phyloP scores from a whole-genome alignment of 2,888 invertebrate species.

The Heliconius ismenius region DNA sequence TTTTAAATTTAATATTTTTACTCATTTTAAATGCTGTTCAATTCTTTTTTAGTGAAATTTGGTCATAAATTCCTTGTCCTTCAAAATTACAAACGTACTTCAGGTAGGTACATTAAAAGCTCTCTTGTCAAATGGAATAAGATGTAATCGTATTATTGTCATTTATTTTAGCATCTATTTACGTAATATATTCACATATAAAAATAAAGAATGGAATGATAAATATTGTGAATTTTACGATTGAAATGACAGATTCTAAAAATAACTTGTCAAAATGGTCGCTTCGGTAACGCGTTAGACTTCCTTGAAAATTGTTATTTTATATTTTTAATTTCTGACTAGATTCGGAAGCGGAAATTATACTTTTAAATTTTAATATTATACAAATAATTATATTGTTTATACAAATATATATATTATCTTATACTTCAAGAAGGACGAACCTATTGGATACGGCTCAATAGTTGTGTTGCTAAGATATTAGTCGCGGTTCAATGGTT shows the following conservation, averaged over 20 bases:
- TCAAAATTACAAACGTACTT: too few species aligned
- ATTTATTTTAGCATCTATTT: too few species aligned
- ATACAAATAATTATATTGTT: neutral
- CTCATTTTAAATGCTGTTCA: too few species aligned
- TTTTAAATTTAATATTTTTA: too few species aligned
- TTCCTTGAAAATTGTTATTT: neutral
- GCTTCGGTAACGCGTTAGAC: neutral
- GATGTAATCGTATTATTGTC: too few species aligned
- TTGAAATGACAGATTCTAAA: neutral
- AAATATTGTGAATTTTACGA: neutral
- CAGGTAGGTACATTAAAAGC: too few species aligned
- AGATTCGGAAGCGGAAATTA: neutral
- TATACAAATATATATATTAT: neutral
- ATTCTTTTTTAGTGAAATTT: too few species aligned
- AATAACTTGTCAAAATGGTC: neutral
- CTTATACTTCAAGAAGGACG: neutral
- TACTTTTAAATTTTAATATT: neutral
- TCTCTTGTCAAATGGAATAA: too few species aligned
- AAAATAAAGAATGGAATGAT: neutral
- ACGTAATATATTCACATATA: too few species aligned
- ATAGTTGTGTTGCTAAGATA: constrained; percentile 5
- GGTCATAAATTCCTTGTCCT: too few species aligned
- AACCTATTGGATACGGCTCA: neutral
- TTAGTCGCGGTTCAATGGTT: constrained; percentile 14
- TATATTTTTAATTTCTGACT: neutral